phyloP scores from a whole-genome alignment of 2,113 vertebrate genomes.

The Varanus salvator region DNA sequence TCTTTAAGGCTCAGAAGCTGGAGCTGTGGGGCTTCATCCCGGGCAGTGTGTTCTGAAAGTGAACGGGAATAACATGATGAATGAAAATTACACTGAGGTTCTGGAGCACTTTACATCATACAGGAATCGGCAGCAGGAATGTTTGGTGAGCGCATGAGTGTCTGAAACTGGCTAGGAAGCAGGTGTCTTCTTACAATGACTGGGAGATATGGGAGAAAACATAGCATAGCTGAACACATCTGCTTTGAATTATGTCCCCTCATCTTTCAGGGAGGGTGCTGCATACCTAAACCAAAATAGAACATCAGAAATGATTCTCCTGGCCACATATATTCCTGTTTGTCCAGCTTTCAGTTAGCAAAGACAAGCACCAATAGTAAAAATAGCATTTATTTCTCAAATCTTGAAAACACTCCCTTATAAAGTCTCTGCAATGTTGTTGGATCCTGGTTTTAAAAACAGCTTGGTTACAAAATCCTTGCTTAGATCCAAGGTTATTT shows the following conservation, averaged over 20 bases:
- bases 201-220: background rate
- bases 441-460: conserved; percentile 10
- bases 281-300: background rate
- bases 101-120: conserved; percentile 92
- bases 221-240: background rate
- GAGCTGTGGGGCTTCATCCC: conserved; percentile 87
- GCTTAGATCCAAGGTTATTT: conserved; percentile 5
- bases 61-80: conserved; percentile 87
- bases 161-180: background rate
- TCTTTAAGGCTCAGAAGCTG: conserved; percentile 87
- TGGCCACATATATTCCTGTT: background rate
- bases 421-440: background rate
- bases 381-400: background rate
- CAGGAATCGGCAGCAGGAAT: conserved; percentile 79
- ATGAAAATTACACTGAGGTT: conserved; percentile 82
- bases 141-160: conserved; percentile 72
- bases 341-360: background rate
- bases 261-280: background rate
- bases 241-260: conserved; percentile 12
- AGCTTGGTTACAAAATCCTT: background rate
- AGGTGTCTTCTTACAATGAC: background rate
- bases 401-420: conserved; percentile 9
- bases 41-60: conserved; percentile 96
- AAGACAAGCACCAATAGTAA: background rate
- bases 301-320: background rate